Base-by-base conservation (phyloP, 2,113 vertebrate species). In the Tragulus kanchil region DNA sequence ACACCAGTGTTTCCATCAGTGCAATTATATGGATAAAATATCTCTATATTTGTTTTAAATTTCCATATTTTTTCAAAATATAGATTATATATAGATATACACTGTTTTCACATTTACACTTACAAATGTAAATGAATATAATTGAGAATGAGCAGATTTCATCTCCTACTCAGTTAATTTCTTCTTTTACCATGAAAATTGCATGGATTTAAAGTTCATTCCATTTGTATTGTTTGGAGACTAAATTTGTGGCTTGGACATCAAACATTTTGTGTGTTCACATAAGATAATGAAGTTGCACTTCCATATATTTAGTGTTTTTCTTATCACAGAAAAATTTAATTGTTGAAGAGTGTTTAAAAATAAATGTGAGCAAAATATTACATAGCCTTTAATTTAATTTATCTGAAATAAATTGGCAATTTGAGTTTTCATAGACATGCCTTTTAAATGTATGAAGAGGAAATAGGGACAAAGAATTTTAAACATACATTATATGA, bases 61-160 rank as follows among this genome's bases (percentile, higher is more conserved):
- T 5, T 84, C 21, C 71, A 7, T 81, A 28, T 45, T 73, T 48
- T 75, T 69, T 42, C 0, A 82, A 52, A 78, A 42, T 71, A 14
- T 81, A 58, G 31, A 36, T 81, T 58, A n/a, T 23, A 81, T 81
- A 56, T 79, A 83, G 2, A 54, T 45, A 69, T 6, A n/a, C 23
- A 62, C n/a, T 56, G 26, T 26, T 95, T 92, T 89, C 14, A 52
- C 85, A 79, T 54, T 89, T 54, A 88, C n/a, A n/a, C n/a, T n/a
- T n/a, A n/a, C n/a, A n/a, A n/a, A n/a, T n/a, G n/a, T n/a, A n/a
- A n/a, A n/a, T n/a, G n/a, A 62, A 42, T 42, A 78, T 52, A 69
- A 36, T 10, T 61, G 13, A 69, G 36, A 84, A 36, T 62, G 21
- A 88, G 2, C 42, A 61, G 54, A 77, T 10, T 1, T 61, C 8